These are phyloP conservation scores for Agriopis leucophaearia DNA, from an alignment of 2,888 invertebrate species.

Conservation along the genomic window DNA sequence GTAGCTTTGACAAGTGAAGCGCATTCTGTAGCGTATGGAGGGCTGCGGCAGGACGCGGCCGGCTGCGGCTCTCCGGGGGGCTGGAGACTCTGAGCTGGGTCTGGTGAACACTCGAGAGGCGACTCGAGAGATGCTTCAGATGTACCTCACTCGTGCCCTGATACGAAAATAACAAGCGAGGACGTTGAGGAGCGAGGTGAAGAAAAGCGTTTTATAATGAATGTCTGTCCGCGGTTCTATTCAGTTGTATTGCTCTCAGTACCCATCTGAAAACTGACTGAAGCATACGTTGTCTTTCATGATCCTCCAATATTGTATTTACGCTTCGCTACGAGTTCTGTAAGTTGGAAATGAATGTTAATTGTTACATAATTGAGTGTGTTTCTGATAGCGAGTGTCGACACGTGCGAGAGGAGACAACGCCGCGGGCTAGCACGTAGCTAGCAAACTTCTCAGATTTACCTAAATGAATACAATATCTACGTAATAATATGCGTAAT, in stretches of 20 bases:
- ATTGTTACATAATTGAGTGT: background rate
- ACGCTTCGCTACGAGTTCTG: background rate
- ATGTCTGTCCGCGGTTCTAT: background rate
- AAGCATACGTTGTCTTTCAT: background rate
- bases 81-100: background rate
- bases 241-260: background rate
- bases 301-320: background rate
- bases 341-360: background rate
- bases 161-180: background rate
- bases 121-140: constrained; percentile 1
- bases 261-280: background rate
- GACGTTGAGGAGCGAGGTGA: background rate
- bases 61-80: background rate
- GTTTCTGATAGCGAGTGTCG: constrained; percentile 1
- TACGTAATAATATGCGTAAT: background rate
- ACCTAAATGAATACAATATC: background rate
- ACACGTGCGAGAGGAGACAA: constrained; percentile 1
- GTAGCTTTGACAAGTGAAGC: constrained; percentile 18
- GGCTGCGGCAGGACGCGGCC: background rate
- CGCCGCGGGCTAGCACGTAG: background rate
- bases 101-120: background rate
- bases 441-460: constrained; percentile 8
- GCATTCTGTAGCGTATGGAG: background rate
- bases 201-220: background rate
- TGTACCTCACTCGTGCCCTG: background rate